phyloP scores from a whole-genome alignment of 2,797 vertebrate genomes.

The Sebastolobus altivelis region DNA sequence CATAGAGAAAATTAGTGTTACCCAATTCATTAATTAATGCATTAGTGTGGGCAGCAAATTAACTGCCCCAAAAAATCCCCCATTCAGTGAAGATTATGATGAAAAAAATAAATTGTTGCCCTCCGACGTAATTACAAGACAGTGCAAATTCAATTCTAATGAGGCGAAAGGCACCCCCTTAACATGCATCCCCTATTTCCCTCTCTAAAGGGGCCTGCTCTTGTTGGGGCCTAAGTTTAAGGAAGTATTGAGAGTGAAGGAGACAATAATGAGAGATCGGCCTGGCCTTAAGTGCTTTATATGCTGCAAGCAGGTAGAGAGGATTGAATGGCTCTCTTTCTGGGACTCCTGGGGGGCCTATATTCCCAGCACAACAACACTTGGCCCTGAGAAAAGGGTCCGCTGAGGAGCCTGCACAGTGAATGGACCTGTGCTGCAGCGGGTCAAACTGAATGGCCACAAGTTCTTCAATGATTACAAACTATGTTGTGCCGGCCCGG shows the following conservation, averaged over 20 bases:
- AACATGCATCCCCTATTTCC: slow-evolving; percentile 82
- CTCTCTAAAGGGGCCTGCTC: slow-evolving; percentile 82
- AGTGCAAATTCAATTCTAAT: slow-evolving; percentile 93
- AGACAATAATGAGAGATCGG: slow-evolving; percentile 94
- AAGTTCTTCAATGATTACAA: slow-evolving; percentile 93
- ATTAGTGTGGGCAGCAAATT: slow-evolving; percentile 95
- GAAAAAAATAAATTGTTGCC: slow-evolving; percentile 94
- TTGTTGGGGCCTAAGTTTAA: slow-evolving; percentile 91
- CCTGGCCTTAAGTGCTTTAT: slow-evolving; percentile 88
- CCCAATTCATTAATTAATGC: slow-evolving; percentile 97
- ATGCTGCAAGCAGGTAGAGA: slow-evolving; percentile 94
- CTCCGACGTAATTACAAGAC: slow-evolving; percentile 93
- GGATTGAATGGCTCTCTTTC: slow-evolving; percentile 90
- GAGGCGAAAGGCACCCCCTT: slow-evolving; percentile 93
- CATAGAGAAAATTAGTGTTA: slow-evolving; percentile 94
- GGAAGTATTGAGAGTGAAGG: slow-evolving; percentile 87
- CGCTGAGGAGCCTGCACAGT: slow-evolving; percentile 83
- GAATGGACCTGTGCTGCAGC: slow-evolving; percentile 84
- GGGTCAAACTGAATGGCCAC: slow-evolving; percentile 84
- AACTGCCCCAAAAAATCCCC: slow-evolving; percentile 94
- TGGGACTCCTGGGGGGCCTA: slow-evolving; percentile 92
- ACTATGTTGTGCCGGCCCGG: slow-evolving; percentile 84
- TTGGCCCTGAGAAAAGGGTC: slow-evolving; percentile 85
- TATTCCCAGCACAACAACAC: slow-evolving; percentile 93
- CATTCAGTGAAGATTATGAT: slow-evolving; percentile 85